Evolutionary conservation across 2,797 vertebrate species (phyloP).

Genomic region (Pteronotus mesoamericanus): DNA sequence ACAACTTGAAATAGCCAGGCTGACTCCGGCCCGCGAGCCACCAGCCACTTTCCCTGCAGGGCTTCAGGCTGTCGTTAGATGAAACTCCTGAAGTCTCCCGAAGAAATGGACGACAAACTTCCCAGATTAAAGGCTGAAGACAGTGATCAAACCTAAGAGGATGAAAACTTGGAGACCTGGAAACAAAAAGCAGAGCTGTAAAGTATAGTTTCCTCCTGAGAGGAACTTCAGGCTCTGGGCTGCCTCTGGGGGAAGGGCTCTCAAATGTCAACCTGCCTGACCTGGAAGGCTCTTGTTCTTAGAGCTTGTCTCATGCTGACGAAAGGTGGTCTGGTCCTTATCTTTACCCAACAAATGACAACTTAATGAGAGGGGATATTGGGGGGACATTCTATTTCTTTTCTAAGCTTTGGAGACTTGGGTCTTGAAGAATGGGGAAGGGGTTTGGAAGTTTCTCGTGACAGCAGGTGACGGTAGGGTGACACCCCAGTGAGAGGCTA

Average conservation of each 20-base stretch:
- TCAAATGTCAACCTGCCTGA: not conserved
- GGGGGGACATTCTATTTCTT: not conserved
- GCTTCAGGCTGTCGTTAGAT: conserved; percentile 30
- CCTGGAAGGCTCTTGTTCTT: not conserved
- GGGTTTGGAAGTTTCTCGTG: not conserved
- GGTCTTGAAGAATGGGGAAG: not conserved
- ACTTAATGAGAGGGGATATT: not conserved
- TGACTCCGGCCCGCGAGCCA: conserved; percentile 34
- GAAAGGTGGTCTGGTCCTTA: not conserved
- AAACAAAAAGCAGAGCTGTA: not conserved
- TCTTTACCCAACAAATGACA: not conserved
- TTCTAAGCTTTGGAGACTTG: not conserved
- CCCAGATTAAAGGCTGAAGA: conserved; percentile 55
- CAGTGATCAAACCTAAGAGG: conserved; percentile 1
- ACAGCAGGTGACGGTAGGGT: not conserved
- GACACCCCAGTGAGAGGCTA: not conserved
- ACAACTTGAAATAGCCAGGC: conserved; percentile 57
- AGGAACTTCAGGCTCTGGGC: not conserved
- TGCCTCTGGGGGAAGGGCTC: not conserved
- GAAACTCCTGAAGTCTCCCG: conserved; percentile 50
- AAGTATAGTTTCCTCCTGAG: not conserved
- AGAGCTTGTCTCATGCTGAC: not conserved
- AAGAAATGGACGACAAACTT: conserved; percentile 56
- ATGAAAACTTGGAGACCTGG: conserved; percentile 40
- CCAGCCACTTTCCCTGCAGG: not conserved